These are phyloP conservation scores for Pyrochroa serraticornis DNA, from an alignment of 2,888 invertebrate genomes.

Conservation along the genomic window DNA sequence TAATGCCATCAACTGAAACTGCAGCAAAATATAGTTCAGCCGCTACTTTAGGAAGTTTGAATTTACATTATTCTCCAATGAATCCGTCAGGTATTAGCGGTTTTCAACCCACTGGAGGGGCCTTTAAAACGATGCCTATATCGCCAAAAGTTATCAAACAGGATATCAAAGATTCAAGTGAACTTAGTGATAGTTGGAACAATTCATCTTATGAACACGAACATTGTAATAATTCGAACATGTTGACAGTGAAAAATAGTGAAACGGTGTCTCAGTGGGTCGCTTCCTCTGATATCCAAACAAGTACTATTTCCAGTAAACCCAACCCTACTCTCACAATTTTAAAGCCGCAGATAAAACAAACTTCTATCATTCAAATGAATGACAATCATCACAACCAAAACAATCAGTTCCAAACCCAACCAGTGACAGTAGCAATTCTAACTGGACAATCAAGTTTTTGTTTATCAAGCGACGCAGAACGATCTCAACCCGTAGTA, in stretches of 20 bases:
- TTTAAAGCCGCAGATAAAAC: conserved; percentile 51
- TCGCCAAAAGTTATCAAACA: conserved; percentile 60
- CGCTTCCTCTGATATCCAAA: conserved; percentile 41
- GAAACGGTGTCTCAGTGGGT: conserved; percentile 42
- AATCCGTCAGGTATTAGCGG: conserved; percentile 85
- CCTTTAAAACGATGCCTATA: conserved; percentile 85
- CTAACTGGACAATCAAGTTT: conserved; percentile 48
- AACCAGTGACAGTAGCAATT: conserved; percentile 57
- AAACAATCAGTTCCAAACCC: conserved; percentile 48
- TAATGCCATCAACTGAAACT: conserved; percentile 62
- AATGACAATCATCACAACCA: conserved; percentile 44
- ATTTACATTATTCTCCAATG: conserved; percentile 70
- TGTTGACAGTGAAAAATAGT: conserved; percentile 13
- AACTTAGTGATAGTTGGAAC: conserved; percentile 22
- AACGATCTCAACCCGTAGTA: conserved; percentile 52
- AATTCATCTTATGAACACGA: conserved; percentile 3
- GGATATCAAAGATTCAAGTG: conserved; percentile 33
- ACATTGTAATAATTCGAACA: conserved; percentile 3
- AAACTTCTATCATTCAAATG: conserved; percentile 49
- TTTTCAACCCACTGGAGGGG: conserved; percentile 92
- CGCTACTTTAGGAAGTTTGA: conserved; percentile 57
- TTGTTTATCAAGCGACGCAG: conserved; percentile 50
- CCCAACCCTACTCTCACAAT: conserved; percentile 50
- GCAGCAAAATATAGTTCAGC: conserved; percentile 60
- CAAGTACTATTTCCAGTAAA: conserved; percentile 42